Evolutionary conservation across 2,113 vertebrate genomes (phyloP), one percentile per base, ranked within the genome.

Genomic region (Ailurus styani): DNA sequence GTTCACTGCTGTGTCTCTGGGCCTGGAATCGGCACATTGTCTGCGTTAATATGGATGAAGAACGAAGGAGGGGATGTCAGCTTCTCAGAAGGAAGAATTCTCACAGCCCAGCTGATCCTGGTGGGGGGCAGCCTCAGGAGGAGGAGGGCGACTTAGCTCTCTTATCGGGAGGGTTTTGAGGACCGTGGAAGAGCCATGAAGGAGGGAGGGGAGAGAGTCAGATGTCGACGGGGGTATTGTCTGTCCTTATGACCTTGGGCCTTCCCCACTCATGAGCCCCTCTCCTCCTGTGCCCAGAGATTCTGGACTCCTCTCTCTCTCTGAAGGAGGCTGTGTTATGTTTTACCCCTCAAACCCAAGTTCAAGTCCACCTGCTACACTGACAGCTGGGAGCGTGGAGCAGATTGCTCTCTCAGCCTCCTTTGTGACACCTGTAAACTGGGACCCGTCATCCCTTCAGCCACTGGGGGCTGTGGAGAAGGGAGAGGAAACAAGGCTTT

Each of bases 31-130:
- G 68, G n/a, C 13, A 2, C 0, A 1, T 25, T 7, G 15, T 21
- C 6, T n/a, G 27, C 0, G 0, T 64, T 12, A 14, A 1, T 8
- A 18, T 17, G 73, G 60, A 40, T 2, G 14, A 37, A 14, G 42
- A 27, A 27, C 13, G 23, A 64, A 73, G 62, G 88, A 20, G 47
- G 50, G n/a, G 13, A 47, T 40, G 11, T 20, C 25, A 40, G 64
- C 72, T 17, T 18, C 6, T 47, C 20, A 1, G 72, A 54, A 25
- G 70, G 55, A n/a, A 72, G 91, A 31, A 11, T 6, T 37, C 73
- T 40, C 75, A 13, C 2, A 62, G 31, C 18, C 25, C 52, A 60
- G n/a, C 40, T 42, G 29, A 3, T 29, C 40, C 52, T 29, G 47
- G 12, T 10, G 23, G 12, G 45, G 7, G 45, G 12, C 27, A 20